These are phyloP conservation scores for Ptilonorhynchus violaceus DNA, from an alignment of 2,113 vertebrate species.

Conservation along the genomic window DNA sequence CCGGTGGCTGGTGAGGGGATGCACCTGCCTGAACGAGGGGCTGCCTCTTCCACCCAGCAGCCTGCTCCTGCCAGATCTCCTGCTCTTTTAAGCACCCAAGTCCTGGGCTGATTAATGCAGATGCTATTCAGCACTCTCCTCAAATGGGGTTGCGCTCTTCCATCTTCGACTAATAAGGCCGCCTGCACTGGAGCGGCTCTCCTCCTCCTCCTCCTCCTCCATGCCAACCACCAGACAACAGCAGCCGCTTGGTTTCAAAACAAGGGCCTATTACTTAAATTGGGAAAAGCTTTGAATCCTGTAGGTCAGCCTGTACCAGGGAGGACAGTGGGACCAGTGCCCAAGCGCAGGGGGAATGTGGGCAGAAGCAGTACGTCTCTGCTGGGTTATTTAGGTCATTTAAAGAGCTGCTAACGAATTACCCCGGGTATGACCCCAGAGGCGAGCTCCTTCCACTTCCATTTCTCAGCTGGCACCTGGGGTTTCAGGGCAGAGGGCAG, in stretches of 20 bases:
- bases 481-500: background rate
- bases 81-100: conserved; percentile 54
- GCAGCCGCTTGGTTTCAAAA: conserved; percentile 56
- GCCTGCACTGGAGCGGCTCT: background rate
- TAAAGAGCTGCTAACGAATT: background rate
- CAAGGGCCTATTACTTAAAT: conserved; percentile 64
- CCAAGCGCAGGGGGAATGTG: background rate
- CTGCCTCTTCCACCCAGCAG: background rate
- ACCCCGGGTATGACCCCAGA: background rate
- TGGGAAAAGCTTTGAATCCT: conserved; percentile 61
- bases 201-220: conserved; percentile 39
- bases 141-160: conserved; percentile 65
- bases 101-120: conserved; percentile 67
- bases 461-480: rapidly evolving
- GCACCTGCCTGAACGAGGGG: background rate
- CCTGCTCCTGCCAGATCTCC: conserved; percentile 16
- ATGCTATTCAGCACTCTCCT: conserved; percentile 60
- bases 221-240: conserved; percentile 58
- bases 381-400: background rate
- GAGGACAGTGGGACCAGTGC: background rate
- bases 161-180: conserved; percentile 77
- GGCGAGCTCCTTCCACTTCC: background rate
- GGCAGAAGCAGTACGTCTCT: background rate
- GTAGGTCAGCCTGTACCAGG: conserved; percentile 16
- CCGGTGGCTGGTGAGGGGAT: background rate